phyloP scores from a whole-genome alignment of 1,140 invertebrate species.

The Drosophila kepulauana region DNA sequence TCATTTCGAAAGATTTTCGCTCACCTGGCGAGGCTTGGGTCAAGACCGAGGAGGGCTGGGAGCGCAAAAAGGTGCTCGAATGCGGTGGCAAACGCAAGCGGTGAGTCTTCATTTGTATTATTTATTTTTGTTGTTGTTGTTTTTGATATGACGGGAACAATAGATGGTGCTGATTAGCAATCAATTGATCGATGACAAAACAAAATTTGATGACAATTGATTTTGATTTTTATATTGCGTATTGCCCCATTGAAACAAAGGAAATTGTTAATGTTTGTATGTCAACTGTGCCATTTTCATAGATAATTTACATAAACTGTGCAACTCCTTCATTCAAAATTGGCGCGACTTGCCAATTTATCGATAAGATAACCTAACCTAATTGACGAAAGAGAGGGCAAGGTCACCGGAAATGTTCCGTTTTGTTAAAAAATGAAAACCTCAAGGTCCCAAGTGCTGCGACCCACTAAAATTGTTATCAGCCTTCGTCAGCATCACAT shows the following conservation, averaged over 20 bases:
- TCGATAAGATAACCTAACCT: conserved; percentile 26
- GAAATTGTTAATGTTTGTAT: conserved; percentile 7
- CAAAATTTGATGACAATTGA: conserved; percentile 8
- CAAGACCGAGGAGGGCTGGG: conserved; percentile 98
- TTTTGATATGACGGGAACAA: conserved; percentile 11
- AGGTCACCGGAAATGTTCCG: conserved; percentile 26
- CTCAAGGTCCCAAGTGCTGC: conserved; percentile 11
- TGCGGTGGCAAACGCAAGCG: conserved; percentile 88
- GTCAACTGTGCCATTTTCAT: background rate
- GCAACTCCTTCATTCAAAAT: background rate
- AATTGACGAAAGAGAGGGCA: conserved; percentile 27
- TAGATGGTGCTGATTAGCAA: conserved; percentile 19
- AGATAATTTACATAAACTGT: conserved; percentile 2
- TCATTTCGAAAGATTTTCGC: conserved; percentile 96
- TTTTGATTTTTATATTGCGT: conserved; percentile 23
- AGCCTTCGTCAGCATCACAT: background rate
- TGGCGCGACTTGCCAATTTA: background rate
- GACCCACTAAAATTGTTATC: conserved; percentile 42
- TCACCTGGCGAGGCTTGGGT: conserved; percentile 99
- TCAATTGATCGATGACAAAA: conserved; percentile 23
- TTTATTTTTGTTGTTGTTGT: conserved; percentile 3
- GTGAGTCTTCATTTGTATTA: conserved; percentile 79
- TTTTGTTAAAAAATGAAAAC: conserved; percentile 5
- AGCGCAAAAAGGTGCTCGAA: conserved; percentile 96
- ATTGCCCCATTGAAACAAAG: conserved; percentile 29